These are phyloP conservation scores for Plecotus auritus DNA, from an alignment of 2,113 vertebrate genomes.

Conservation along the genomic window DNA sequence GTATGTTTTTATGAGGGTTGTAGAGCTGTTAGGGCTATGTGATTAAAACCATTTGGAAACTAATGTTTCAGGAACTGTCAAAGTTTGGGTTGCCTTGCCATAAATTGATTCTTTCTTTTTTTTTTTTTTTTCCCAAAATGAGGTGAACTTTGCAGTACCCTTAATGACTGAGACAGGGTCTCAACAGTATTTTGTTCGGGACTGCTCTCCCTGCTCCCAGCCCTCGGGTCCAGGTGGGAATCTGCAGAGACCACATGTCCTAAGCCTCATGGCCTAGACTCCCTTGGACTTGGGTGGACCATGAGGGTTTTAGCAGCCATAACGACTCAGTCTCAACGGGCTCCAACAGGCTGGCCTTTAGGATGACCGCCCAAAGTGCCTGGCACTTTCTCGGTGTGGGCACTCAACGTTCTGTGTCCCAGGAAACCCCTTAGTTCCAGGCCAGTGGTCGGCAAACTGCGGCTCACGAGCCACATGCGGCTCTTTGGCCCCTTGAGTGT, in stretches of 20 bases:
- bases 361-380: no score
- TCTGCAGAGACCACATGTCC: background rate
- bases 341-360: no score
- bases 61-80: background rate
- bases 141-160: background rate
- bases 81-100: background rate
- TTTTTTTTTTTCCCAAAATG: background rate
- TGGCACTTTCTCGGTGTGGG: no score
- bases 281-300: background rate
- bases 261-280: background rate
- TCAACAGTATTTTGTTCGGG: background rate
- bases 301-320: background rate
- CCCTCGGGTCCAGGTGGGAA: background rate
- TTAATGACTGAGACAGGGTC: background rate
- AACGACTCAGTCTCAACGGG: fast-evolving
- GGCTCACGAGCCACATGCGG: no score
- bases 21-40: background rate
- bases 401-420: background rate
- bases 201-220: background rate
- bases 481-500: no score
- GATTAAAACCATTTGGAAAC: background rate
- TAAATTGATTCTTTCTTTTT: background rate
- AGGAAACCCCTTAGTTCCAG: background rate
- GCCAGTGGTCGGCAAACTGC: no score
- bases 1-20: background rate